phyloP scores from a whole-genome alignment of 1,140 invertebrate genomes.

The Drosophila willistoni region DNA sequence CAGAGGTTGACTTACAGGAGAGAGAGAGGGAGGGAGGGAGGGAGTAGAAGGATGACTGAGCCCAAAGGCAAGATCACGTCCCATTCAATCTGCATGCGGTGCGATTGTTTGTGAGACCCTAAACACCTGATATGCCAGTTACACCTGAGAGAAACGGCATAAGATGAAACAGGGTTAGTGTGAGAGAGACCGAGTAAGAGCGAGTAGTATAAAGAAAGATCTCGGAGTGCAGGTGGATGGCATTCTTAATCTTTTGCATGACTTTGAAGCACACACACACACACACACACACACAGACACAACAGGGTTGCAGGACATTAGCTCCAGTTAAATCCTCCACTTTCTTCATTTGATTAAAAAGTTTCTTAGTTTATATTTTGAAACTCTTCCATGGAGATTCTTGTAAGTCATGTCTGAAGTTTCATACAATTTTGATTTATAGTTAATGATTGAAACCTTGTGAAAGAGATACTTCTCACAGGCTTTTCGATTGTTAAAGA shows the following conservation, averaged over 20 bases:
- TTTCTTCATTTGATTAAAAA: too few species aligned
- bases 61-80: conserved; percentile 36
- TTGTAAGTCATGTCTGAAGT: too few species aligned
- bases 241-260: conserved; percentile 1
- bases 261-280: neutral
- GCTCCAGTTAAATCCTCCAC: too few species aligned
- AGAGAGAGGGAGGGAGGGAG: neutral
- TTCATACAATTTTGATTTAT: too few species aligned
- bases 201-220: neutral
- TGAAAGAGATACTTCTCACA: too few species aligned
- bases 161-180: neutral
- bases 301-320: conserved; percentile 2
- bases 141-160: neutral
- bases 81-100: conserved; percentile 64
- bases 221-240: conserved; percentile 4
- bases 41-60: neutral
- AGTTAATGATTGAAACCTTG: too few species aligned
- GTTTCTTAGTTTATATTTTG: too few species aligned
- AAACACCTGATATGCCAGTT: conserved; percentile 70
- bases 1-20: conserved; percentile 60
- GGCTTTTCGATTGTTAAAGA: too few species aligned
- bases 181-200: neutral
- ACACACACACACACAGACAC: neutral
- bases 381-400: too few species aligned
- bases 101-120: conserved; percentile 53